Evolutionary conservation across 2,113 vertebrate genomes (phyloP).

Genomic region (Elanoides forficatus): DNA sequence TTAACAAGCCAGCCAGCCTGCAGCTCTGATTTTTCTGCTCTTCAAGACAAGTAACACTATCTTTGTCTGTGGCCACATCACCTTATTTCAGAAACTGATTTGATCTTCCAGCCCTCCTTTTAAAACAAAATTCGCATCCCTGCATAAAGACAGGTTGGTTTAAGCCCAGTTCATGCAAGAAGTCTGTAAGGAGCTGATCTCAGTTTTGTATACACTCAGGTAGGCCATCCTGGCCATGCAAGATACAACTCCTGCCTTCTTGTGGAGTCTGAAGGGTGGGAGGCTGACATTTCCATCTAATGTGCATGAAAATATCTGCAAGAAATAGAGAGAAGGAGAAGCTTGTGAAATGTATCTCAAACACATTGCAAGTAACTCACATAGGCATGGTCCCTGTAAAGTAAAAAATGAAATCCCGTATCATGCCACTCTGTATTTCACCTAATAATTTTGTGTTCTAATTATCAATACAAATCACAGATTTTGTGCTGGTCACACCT

Average conservation of each 20-base stretch:
- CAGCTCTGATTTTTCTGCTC: not conserved
- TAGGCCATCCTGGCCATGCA: not conserved
- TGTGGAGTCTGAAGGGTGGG: not conserved
- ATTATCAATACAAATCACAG: conserved; percentile 70
- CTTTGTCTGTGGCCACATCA: not conserved
- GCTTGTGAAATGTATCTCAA: conserved; percentile 4
- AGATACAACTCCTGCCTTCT: not conserved
- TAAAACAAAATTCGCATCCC: not conserved
- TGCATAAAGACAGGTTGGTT: not conserved
- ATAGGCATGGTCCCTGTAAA: not conserved
- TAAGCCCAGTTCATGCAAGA: not conserved
- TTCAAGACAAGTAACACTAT: not conserved
- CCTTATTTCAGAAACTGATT: not conserved
- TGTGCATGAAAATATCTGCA: not conserved
- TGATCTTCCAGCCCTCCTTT: not conserved
- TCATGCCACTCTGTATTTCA: conserved; percentile 9
- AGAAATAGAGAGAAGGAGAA: not conserved
- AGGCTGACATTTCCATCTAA: not conserved
- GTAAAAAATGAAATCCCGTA: conserved; percentile 47
- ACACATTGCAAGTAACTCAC: not conserved
- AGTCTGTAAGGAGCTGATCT: not conserved
- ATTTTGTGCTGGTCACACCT: conserved; percentile 60
- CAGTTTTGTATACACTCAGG: not conserved
- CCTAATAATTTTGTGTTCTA: conserved; percentile 49
- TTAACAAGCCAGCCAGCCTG: not conserved